phyloP scores from a whole-genome alignment of 2,113 vertebrate species.

The Oreamnos americanus region DNA sequence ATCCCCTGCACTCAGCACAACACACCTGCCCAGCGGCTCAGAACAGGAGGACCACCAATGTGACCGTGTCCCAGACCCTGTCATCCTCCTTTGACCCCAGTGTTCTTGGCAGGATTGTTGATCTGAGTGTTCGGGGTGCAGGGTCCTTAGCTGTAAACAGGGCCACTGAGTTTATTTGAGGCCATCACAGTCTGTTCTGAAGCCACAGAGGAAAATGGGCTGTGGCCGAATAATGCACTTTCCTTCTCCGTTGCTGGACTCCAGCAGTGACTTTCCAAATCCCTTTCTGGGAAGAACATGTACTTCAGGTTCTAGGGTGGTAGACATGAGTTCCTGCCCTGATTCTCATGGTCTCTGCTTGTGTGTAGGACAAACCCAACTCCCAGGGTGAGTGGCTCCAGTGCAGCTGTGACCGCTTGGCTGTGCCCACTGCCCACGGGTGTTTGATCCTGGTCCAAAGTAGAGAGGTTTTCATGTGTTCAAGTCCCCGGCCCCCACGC shows the following conservation, averaged over 20 bases:
- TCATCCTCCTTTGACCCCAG: not conserved
- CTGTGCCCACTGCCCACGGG: fast-evolving
- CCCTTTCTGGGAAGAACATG: not conserved
- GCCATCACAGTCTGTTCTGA: not conserved
- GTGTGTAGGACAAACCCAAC: not conserved
- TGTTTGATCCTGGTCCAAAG: not conserved
- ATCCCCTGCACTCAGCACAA: not conserved
- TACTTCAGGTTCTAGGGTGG: not conserved
- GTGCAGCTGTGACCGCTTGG: not conserved
- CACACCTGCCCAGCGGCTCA: not conserved
- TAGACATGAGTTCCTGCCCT: not conserved
- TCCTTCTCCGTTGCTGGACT: not conserved
- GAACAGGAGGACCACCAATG: not conserved
- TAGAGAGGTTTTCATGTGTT: not conserved
- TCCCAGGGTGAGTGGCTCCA: not conserved
- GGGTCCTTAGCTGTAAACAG: not conserved
- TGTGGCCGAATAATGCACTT: not conserved
- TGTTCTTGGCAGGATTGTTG: not conserved
- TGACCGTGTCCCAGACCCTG: not conserved
- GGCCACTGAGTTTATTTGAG: not conserved
- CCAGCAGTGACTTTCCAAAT: not conserved
- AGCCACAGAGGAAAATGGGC: not conserved
- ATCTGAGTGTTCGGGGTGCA: not conserved
- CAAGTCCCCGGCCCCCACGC: not conserved
- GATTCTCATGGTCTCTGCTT: not conserved